Percentiles rank a stretch among this genome's conserved stretches.
Conservation (phyloP, 2,797 vertebrate genomes). For the Siniperca undulata region DNA sequence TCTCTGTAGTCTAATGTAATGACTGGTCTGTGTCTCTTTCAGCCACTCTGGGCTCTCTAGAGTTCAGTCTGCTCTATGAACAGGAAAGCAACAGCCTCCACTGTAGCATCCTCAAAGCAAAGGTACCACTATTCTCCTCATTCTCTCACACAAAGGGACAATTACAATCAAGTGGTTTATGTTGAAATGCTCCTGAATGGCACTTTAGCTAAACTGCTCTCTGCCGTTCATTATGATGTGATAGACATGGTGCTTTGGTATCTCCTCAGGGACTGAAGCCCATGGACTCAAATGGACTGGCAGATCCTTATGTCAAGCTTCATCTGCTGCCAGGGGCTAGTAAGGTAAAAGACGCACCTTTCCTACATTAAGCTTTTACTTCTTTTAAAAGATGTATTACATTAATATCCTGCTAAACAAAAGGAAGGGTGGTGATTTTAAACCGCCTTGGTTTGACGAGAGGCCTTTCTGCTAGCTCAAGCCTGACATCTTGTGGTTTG, state of each 20-base stretch:
- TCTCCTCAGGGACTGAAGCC: conserved; percentile 93
- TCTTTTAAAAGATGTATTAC: conserved; percentile 42
- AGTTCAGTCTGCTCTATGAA: conserved; percentile 94
- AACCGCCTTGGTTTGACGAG: conserved; percentile 12
- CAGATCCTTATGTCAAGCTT: conserved; percentile 96
- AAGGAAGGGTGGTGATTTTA: conserved; percentile 23
- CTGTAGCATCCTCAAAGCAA: conserved; percentile 94
- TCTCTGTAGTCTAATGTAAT: conserved; percentile 48
- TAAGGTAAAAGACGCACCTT: conserved; percentile 87
- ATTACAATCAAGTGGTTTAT: conserved; percentile 63
- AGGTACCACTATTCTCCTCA: conserved; percentile 82
- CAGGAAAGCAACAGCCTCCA: conserved; percentile 95
- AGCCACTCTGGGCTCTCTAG: conserved; percentile 95
- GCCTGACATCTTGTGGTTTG: conserved; percentile 80
- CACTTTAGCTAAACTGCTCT: conserved; percentile 63
- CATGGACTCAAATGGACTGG: conserved; percentile 97
- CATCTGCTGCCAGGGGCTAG: conserved; percentile 97
- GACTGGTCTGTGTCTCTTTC: conserved; percentile 71
- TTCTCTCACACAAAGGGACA: conserved; percentile 54
- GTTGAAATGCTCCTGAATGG: conserved; percentile 67
- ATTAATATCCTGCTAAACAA: conserved; percentile 19
- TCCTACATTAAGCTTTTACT: conserved; percentile 33
- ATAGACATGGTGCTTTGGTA: conserved; percentile 34
- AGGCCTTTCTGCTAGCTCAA: conserved; percentile 60
- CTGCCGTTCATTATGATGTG: conserved; percentile 38